Evolutionary conservation across 2,113 vertebrate genomes (phyloP).

Genomic region (Chunga burmeisteri): DNA sequence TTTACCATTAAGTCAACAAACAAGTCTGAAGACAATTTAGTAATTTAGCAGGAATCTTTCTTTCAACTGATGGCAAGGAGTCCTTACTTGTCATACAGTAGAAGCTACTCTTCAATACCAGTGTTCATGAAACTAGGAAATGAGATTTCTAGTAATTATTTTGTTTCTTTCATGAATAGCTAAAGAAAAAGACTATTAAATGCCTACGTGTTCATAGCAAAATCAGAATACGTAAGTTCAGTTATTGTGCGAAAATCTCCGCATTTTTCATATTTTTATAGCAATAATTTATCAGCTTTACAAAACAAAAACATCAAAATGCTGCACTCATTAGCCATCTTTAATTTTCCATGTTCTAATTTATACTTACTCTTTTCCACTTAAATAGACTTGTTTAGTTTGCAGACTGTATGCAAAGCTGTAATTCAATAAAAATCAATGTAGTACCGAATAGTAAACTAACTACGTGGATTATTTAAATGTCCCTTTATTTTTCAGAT

Average conservation of each 20-base stretch:
- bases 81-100: background rate
- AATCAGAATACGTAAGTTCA: background rate
- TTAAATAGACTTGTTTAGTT: background rate
- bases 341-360: background rate
- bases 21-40: background rate
- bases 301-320: background rate
- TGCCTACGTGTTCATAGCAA: background rate
- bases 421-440: background rate
- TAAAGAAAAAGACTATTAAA: background rate
- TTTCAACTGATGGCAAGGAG: background rate
- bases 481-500: background rate
- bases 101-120: background rate
- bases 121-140: background rate
- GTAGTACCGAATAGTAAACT: background rate
- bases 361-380: background rate
- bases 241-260: background rate
- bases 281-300: background rate
- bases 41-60: background rate
- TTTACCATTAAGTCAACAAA: background rate
- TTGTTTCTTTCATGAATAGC: background rate
- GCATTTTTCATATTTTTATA: background rate
- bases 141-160: background rate
- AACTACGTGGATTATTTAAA: background rate
- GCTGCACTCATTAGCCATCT: background rate
- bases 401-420: background rate